A percentile compares a stretch with the other conserved stretches of the same genome.
phyloP scores from a whole-genome alignment of 2,888 invertebrate species.

The Acheta domesticus region DNA sequence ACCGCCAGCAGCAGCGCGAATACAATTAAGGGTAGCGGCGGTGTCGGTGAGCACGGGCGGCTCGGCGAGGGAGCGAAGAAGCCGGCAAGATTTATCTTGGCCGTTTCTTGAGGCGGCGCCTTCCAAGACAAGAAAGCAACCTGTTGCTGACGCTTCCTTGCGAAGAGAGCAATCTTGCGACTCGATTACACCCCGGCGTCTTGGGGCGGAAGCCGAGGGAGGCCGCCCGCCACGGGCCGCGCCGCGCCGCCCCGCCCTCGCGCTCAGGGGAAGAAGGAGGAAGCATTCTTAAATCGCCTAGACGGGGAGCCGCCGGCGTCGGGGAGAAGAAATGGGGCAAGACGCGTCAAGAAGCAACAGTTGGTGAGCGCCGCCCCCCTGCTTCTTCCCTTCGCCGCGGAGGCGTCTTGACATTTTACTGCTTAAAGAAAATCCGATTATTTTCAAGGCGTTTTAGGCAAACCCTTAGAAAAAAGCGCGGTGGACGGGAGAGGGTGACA shows the following conservation, averaged over 20 bases:
- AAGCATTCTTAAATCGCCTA: not conserved
- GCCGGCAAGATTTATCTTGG: not conserved
- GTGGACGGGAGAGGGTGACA: no score
- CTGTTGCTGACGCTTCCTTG: conserved; percentile 19
- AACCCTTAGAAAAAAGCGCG: not conserved
- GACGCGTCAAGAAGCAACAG: conserved; percentile 18
- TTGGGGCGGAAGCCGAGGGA: conserved; percentile 26
- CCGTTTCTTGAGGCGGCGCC: conserved; percentile 2
- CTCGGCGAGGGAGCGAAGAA: not conserved
- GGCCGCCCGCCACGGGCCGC: not conserved
- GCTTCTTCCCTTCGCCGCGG: not conserved
- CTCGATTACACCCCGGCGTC: conserved; percentile 29
- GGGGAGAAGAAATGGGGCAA: conserved; percentile 18
- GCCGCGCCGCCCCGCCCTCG: not conserved
- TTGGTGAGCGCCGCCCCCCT: not conserved
- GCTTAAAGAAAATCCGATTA: conserved; percentile 5
- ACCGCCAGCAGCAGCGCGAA: no score
- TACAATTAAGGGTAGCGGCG: no score
- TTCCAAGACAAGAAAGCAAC: conserved; percentile 19
- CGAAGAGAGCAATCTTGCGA: conserved; percentile 24
- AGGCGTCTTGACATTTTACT: conserved; percentile 18
- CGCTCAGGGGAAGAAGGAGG: not conserved
- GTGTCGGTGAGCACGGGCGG: no score
- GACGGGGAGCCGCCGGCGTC: not conserved
- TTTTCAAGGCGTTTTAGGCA: conserved; percentile 1